Conservation (phyloP, 1,140 invertebrate genomes). For the Bombyx mandarina region DNA sequence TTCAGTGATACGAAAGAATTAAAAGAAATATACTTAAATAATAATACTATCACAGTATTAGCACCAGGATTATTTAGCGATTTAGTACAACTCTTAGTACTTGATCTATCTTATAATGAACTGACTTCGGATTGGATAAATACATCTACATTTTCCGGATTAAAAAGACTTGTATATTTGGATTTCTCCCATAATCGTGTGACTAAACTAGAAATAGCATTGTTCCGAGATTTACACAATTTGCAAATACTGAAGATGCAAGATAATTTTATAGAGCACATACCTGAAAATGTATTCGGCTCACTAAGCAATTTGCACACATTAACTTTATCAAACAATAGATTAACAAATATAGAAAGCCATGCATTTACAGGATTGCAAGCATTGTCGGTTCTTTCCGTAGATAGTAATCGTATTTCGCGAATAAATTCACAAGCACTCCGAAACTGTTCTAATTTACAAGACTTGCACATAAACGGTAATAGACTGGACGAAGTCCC, state of each 20-base stretch:
- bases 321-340: constrained; percentile 88
- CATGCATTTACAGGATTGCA: constrained; percentile 84
- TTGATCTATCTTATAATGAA: constrained; percentile 90
- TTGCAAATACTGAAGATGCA: constrained; percentile 86
- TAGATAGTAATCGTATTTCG: constrained; percentile 88
- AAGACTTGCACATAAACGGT: constrained; percentile 90
- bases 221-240: constrained; percentile 86
- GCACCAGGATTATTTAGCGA: constrained; percentile 89
- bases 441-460: constrained; percentile 85
- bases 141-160: constrained; percentile 86
- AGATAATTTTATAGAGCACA: constrained; percentile 85
- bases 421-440: constrained; percentile 85
- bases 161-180: constrained; percentile 84
- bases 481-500: constrained; percentile 89
- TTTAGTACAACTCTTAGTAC: constrained; percentile 82
- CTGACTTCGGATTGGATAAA: constrained; percentile 90
- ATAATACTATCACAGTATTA: constrained; percentile 89
- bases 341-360: constrained; percentile 82
- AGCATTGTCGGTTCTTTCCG: constrained; percentile 82
- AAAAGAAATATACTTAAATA: constrained; percentile 86
- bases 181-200: constrained; percentile 88
- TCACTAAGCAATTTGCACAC: constrained; percentile 87
- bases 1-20: constrained; percentile 85
- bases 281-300: constrained; percentile 87
- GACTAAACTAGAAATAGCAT: constrained; percentile 81